These are phyloP conservation scores for Drosophila ustulata DNA, from an alignment of 2,888 invertebrate genomes.

Conservation along the genomic window DNA sequence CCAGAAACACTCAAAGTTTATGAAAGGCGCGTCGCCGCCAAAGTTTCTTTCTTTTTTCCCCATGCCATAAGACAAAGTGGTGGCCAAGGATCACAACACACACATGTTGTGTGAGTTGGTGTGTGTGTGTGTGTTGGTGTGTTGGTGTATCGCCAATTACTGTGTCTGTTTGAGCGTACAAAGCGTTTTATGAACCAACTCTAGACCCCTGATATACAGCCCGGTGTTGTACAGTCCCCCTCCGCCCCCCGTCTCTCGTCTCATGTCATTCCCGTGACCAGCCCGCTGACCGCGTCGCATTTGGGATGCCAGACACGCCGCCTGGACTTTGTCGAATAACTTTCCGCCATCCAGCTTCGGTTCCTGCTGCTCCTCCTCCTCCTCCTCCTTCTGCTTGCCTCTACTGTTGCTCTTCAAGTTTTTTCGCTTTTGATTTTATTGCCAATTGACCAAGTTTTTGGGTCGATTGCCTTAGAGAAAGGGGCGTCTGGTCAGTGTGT, in stretches of 20 bases:
- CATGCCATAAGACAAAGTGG: slow-evolving; percentile 55
- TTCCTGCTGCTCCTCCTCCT: not conserved
- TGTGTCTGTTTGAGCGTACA: slow-evolving; percentile 82
- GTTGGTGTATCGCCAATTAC: slow-evolving; percentile 77
- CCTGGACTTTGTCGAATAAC: slow-evolving; percentile 75
- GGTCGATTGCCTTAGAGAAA: slow-evolving; percentile 54
- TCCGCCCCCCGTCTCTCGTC: too few species aligned
- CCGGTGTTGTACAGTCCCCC: not conserved
- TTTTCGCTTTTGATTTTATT: slow-evolving; percentile 80
- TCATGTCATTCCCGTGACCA: slow-evolving; percentile 1
- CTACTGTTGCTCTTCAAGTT: slow-evolving; percentile 63
- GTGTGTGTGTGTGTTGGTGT: too few species aligned
- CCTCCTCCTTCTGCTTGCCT: slow-evolving; percentile 39
- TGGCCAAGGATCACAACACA: slow-evolving; percentile 48
- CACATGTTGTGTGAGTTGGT: slow-evolving; percentile 30
- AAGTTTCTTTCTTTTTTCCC: slow-evolving; percentile 57
- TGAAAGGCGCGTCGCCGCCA: slow-evolving; percentile 79
- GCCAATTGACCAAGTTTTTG: slow-evolving; percentile 79
- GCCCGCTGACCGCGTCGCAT: slow-evolving; percentile 39
- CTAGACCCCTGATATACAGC: slow-evolving; percentile 38
- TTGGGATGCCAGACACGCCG: slow-evolving; percentile 76
- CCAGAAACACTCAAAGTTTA: slow-evolving; percentile 80
- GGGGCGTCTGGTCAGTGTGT: slow-evolving; percentile 5
- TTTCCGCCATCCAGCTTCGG: slow-evolving; percentile 34
- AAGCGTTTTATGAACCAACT: slow-evolving; percentile 81